Evolutionary conservation across 1,140 invertebrate species (phyloP), one percentile per base, ranked within the genome.

Genomic region (Stegodyphus mimosarum): DNA sequence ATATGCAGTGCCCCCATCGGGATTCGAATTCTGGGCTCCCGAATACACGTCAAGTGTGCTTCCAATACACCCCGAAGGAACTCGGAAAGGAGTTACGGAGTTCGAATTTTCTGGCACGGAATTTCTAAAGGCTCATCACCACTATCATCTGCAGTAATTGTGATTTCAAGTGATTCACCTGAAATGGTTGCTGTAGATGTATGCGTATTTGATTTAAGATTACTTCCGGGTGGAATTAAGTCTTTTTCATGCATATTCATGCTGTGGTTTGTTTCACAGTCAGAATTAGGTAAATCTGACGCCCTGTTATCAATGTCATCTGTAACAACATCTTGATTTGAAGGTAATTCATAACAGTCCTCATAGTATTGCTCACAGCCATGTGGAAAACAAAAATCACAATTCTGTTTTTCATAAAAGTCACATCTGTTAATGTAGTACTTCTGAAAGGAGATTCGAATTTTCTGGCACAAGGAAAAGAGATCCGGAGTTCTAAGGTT

Each of bases 111-210:
- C n/a, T n/a, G n/a, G 33, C 3, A 33, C 15, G 88, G 88, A 9
- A 76, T 80, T 48, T 90, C 89, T 89, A 7, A 90, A 48, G 89
- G 89, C 53, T 92, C 92, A 80, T 93, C 91, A 89, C 87, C 89
- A 88, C 88, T 89, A 4, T 66, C 15, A 52, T 51, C 50, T 75
- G 64, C 60, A 84, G 50, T 15, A 33, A 6, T 0, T 9, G 48
- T 1, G 52, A 50, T 64, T 73, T 83, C 79, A 18, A 13, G 6
- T n/a, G 17, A 48, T 87, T 89, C 53, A 55, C 13, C 90, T 90
- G 67, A 89, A 87, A 64, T 52, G 50, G 55, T 73, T 55, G 52
- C 64, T 87, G 55, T 13, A 67, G 33, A 33, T 33, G 3, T 33
- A 1, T 33, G 33, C 33, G 1, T 33, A 33, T 33, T 3, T 33